A percentile compares a stretch with the other conserved stretches of the same genome.
Conservation (phyloP, 2,888 invertebrate genomes). For the Latrodectus hesperus region DNA sequence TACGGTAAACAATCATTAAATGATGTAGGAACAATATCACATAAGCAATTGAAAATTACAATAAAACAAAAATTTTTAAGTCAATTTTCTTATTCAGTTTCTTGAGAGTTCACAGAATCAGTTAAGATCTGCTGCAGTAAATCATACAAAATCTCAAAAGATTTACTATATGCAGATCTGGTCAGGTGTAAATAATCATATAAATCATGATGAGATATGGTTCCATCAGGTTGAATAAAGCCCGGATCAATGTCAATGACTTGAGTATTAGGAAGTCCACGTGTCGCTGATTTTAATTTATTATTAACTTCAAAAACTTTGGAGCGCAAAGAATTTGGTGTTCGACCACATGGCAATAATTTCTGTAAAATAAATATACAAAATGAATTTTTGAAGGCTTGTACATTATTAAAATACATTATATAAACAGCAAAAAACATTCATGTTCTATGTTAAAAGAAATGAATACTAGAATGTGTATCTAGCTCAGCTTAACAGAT, state of each 20-base stretch:
- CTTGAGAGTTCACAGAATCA: slow-evolving; percentile 76
- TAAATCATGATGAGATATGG: slow-evolving; percentile 92
- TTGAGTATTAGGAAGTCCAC: slow-evolving; percentile 80
- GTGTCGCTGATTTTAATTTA: slow-evolving; percentile 81
- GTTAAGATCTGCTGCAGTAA: slow-evolving; percentile 84
- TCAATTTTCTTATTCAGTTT: slow-evolving; percentile 35
- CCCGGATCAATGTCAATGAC: slow-evolving; percentile 87
- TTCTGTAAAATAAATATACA: slow-evolving; percentile 80
- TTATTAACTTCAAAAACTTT: slow-evolving; percentile 86
- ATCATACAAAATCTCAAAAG: slow-evolving; percentile 89
- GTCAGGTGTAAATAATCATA: slow-evolving; percentile 92
- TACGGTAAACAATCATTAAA: slow-evolving; percentile 42
- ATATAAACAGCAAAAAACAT: too few species aligned
- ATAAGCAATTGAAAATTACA: slow-evolving; percentile 57
- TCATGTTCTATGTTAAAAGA: too few species aligned
- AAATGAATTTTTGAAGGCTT: neutral
- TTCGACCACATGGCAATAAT: slow-evolving; percentile 89
- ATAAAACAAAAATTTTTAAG: neutral
- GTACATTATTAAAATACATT: too few species aligned
- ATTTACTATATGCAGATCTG: slow-evolving; percentile 88
- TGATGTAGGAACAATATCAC: slow-evolving; percentile 68
- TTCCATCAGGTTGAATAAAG: slow-evolving; percentile 82
- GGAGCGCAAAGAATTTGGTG: slow-evolving; percentile 86
- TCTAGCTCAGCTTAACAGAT: too few species aligned
- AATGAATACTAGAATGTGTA: too few species aligned